Evolutionary conservation across 2,888 invertebrate species (phyloP), one percentile per base, ranked within the genome.

Genomic region (Alviniconcha strummeri): DNA sequence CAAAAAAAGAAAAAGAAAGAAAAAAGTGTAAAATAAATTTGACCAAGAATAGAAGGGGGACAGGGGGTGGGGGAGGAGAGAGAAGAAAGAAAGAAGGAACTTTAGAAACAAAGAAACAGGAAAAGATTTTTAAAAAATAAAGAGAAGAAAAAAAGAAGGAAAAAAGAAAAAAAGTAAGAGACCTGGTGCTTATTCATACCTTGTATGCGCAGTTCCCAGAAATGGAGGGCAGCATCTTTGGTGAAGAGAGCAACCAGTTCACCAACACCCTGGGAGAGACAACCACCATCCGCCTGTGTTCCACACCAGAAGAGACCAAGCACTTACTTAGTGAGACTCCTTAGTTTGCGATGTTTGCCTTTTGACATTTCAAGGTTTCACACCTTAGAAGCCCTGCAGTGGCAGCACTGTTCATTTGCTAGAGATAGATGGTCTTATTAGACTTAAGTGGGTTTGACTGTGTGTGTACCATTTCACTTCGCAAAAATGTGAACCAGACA

Each of bases 231-330:
- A 94, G 95, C 88, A 96, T 97, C 56, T 94, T 95, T 89, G 97
- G 97, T 0, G 97, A 97, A 92, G 97, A 97, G 93, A 96, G 95
- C 76, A 96, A 97, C 88, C 95, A 94, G 80, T 97, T 97, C 91
- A 96, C 96, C 80, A 97, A 97, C 91, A 95, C 95, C 52, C 91
- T 96, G 15, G 96, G 96, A 0, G 96, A 96, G 90, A 95, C 95
- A 17, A 95, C 97, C 52, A 94, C 94, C 36, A 95, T 98, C 13
- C 94, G 95, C 89, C 95, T 98, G 7, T 95, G 96, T 87, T 93
- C 95, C 1, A 95, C 94, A 60, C 92, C 94, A 79, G 94, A 95
- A 74, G 95, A 96, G 86, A 98, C 98, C 0, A 94, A 95, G 0
- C 93, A 94, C 80, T 94, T 97, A 82, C 94, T 98, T 81, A 88